These are phyloP conservation scores for Synergus gifuensis DNA, from an alignment of 2,888 invertebrate genomes.

Conservation along the genomic window DNA sequence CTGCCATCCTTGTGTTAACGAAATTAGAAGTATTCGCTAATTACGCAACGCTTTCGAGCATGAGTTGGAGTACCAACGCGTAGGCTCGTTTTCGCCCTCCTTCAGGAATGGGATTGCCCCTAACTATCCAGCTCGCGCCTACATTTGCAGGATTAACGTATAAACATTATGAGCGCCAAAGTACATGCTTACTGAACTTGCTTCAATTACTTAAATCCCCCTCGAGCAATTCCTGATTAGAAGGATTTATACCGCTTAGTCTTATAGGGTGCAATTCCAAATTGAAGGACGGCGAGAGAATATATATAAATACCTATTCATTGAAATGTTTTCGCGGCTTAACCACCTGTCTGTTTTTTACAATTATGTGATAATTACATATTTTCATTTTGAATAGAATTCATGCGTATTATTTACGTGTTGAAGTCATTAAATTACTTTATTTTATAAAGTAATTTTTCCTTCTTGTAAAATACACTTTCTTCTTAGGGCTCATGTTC, in stretches of 20 bases:
- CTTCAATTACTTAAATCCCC: constrained; percentile 34
- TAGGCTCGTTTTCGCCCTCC: constrained; percentile 28
- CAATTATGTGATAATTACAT: neutral
- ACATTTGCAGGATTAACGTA: constrained; percentile 63
- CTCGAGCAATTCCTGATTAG: constrained; percentile 39
- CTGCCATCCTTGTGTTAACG: constrained; percentile 58
- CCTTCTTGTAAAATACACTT: too few species aligned
- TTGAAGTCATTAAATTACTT: neutral
- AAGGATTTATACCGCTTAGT: constrained; percentile 42
- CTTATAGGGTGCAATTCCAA: neutral
- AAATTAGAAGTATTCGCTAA: constrained; percentile 68
- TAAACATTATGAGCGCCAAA: constrained; percentile 59
- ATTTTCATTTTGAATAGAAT: neutral
- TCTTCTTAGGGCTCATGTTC: too few species aligned
- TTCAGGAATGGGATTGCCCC: constrained; percentile 31
- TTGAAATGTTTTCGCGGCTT: neutral
- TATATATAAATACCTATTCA: neutral
- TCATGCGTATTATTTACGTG: neutral
- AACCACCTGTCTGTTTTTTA: neutral
- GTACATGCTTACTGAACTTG: constrained; percentile 56
- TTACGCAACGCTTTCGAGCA: constrained; percentile 71
- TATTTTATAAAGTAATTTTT: neutral
- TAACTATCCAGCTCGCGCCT: constrained; percentile 13
- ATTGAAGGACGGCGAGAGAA: neutral
- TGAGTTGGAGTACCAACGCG: constrained; percentile 61